These are phyloP conservation scores for Glaucidium brasilianum DNA, from an alignment of 2,113 vertebrate genomes.

Conservation along the genomic window DNA sequence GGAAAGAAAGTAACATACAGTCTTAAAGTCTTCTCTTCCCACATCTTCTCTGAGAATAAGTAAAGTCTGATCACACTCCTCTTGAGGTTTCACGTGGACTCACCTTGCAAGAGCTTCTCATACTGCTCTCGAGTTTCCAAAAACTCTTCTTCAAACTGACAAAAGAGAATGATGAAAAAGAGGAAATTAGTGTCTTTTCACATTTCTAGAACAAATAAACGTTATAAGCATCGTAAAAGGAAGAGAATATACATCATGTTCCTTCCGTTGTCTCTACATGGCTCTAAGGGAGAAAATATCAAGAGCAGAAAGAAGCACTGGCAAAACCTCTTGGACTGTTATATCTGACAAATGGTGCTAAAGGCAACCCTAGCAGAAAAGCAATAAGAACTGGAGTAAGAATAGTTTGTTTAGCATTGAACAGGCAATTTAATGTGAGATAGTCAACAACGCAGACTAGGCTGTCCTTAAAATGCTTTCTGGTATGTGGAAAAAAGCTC, in stretches of 20 bases:
- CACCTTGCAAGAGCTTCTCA: conserved; percentile 80
- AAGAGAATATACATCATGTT: not conserved
- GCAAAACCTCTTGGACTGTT: not conserved
- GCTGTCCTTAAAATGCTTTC: not conserved
- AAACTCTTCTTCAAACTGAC: conserved; percentile 86
- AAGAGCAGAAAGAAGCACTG: not conserved
- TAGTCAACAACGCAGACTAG: not conserved
- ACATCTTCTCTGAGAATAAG: not conserved
- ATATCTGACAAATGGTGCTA: not conserved
- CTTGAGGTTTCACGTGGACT: not conserved
- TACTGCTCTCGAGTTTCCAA: conserved; percentile 82
- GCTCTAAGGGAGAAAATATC: not conserved
- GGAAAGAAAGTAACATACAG: not conserved
- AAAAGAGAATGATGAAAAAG: not conserved
- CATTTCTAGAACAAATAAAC: not conserved
- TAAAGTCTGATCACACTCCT: not conserved
- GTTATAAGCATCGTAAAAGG: not conserved
- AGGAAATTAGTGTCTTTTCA: not conserved
- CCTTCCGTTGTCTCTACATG: not conserved
- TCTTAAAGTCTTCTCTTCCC: not conserved
- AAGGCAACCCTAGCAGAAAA: not conserved
- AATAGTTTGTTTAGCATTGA: not conserved
- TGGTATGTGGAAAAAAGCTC: not conserved
- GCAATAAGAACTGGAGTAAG: not conserved
- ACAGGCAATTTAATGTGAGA: not conserved